Percentiles rank a stretch among this genome's conserved stretches.
Conservation (phyloP, 2,113 vertebrate species). For the Rhombomys opimus region DNA sequence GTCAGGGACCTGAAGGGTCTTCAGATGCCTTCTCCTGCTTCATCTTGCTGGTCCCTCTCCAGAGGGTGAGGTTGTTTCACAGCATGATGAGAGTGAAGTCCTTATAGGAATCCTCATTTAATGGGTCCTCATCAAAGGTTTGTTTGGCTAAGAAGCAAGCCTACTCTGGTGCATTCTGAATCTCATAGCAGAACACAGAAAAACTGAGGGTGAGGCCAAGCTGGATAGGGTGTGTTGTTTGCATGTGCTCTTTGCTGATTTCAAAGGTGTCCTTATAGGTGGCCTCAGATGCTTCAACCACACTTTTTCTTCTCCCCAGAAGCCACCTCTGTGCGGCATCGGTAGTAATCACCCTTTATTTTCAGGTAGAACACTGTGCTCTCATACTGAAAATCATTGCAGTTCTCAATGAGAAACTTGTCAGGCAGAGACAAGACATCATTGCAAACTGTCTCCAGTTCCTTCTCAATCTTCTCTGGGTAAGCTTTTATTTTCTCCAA, state of each 20-base stretch:
- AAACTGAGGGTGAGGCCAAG: constrained; percentile 95
- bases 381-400: constrained; percentile 92
- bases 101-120: too few species aligned
- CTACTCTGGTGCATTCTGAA: constrained; percentile 94
- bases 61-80: too few species aligned
- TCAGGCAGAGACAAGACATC: constrained; percentile 92
- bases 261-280: constrained; percentile 94
- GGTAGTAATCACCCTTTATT: constrained; percentile 95
- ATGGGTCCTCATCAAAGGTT: constrained; percentile 89
- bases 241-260: constrained; percentile 92
- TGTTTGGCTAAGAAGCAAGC: constrained; percentile 95
- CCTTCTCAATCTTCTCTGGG: constrained; percentile 94
- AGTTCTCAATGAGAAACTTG: constrained; percentile 94
- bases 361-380: constrained; percentile 96
- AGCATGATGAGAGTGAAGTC: too few species aligned
- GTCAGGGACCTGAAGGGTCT: too few species aligned
- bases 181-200: constrained; percentile 95
- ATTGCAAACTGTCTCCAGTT: constrained; percentile 93
- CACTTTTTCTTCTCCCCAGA: constrained; percentile 91
- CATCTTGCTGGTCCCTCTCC: too few species aligned
- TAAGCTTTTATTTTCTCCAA: constrained; percentile 94
- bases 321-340: constrained; percentile 93
- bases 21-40: too few species aligned
- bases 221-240: constrained; percentile 91
- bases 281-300: constrained; percentile 91